Evolutionary conservation across 2,797 vertebrate species (phyloP), one percentile per base, ranked within the genome.

Genomic region (Halcyon chelicuti): DNA sequence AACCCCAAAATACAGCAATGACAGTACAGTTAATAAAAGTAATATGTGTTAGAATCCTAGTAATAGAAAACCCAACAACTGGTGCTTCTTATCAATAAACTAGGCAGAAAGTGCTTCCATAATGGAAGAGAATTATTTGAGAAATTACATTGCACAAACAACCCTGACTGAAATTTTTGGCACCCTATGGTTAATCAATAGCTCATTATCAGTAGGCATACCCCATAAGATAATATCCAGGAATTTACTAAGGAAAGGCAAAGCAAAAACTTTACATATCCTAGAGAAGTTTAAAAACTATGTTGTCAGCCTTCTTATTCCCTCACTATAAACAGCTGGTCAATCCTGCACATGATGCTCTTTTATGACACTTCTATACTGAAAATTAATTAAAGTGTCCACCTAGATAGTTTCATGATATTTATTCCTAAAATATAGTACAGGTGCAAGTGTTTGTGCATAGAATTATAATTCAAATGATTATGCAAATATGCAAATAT

Each of bases 61-160:
- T 75, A 93, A 86, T 21, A 89, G 70, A 88, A 97, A 96, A 71
- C 20, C 7, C 37, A 91, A 58, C 14, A 90, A 17, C 57, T 90
- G 57, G 10, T 76, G 61, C 20, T 60, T 80, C 73, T 86, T 94
- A 91, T 25, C 80, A 88, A 76, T 71, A 94, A 94, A 46, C 39
- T 37, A 82, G 51, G 55, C 4, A 91, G 65, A 85, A 87, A 68
- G 51, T 70, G 5, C 7, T 25, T 89, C 39, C 46, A 60, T 16
- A 46, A 5, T 44, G 72, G 29, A 86, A 83, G 33, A 91, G 4
- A 93, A 93, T 63, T 93, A 60, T 71, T 31, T 84, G 68, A 94
- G 68, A 81, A 91, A 94, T 10, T 63, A 7, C 13, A 72, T 17
- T 85, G 42, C 9, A 40, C 29, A 90, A 52, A 83, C 19, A 87